Percentiles rank a stretch among this genome's conserved stretches.
Conservation (phyloP, 2,888 invertebrate species). For the Lasioglossum malachurum region DNA sequence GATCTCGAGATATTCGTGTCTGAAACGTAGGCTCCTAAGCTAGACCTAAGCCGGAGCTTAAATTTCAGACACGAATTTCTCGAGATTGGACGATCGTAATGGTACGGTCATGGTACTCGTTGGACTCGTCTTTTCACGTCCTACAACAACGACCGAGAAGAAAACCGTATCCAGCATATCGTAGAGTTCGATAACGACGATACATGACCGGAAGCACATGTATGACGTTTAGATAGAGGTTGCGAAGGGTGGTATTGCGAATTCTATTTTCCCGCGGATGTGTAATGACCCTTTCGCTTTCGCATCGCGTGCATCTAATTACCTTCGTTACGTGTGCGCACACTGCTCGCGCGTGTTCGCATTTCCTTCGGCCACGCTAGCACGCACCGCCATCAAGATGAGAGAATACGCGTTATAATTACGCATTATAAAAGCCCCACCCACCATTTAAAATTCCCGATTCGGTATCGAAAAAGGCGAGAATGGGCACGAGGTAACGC, state of each 20-base stretch:
- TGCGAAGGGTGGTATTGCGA: slow-evolving; percentile 24
- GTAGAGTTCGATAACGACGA: neutral
- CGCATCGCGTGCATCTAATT: slow-evolving; percentile 65
- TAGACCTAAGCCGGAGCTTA: too few species aligned
- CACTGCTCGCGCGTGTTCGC: slow-evolving; percentile 30
- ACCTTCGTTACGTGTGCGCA: slow-evolving; percentile 59
- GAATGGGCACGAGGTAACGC: slow-evolving; percentile 28
- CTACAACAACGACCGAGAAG: too few species aligned
- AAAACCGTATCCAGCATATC: too few species aligned
- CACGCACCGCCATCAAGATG: slow-evolving; percentile 36
- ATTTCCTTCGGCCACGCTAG: slow-evolving; percentile 42
- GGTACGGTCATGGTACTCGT: too few species aligned
- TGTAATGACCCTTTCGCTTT: slow-evolving; percentile 62
- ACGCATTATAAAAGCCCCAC: slow-evolving; percentile 50
- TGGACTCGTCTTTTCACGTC: too few species aligned
- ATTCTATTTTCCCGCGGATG: slow-evolving; percentile 27
- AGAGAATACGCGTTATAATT: slow-evolving; percentile 52
- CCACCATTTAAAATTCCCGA: slow-evolving; percentile 52
- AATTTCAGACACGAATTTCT: too few species aligned
- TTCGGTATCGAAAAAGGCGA: slow-evolving; percentile 48
- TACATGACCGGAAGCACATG: neutral
- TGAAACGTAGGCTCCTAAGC: too few species aligned
- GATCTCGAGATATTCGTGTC: too few species aligned
- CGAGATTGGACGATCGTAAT: too few species aligned
- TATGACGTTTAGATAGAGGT: neutral